Base-by-base conservation (phyloP, 2,888 invertebrate genomes). In the Pseudoips prasinana region DNA sequence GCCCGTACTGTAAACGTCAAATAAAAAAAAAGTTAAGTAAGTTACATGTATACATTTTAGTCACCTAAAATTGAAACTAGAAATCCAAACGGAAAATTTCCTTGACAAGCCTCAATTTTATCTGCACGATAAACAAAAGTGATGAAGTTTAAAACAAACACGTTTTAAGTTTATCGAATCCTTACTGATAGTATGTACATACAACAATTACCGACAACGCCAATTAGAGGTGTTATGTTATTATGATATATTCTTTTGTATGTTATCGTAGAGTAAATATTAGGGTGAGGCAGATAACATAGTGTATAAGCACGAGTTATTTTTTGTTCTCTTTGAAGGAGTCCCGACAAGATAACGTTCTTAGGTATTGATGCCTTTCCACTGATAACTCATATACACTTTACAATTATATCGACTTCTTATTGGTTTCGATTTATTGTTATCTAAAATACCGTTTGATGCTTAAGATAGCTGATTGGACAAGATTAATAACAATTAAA, bases 251-350 rank as follows among this genome's bases (percentile, higher is more conserved):
- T 54, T 50, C 58, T 54, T 47, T 54, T 49, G 43, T 45, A 9
- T 10, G 8, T 58, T 57, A 57, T 57, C 56, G 35, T 1, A 33
- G 48, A 56, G 43, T 56, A 56, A 57, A 58, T 58, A 56, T 39
- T 33, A 33, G 42, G 55, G 58, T 50, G 51, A 55, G 58, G 52
- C 40, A 52, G 49, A 55, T 56, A 58, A 38, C 29, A 11, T 52
- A 49, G 49, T 55, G 44, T 57, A 46, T 56, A 46, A 39, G 29
- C 38, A 31, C 30, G 38, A 48, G 39, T 37, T 34, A 33, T 34
- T 34, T 55, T 56, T 56, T 39, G 29, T 46, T 10, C 28, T 33
- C 57, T 57, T 57, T 57, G 49, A 52, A 41, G 42, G 33, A 37
- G 33, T 5, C 22, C 48, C 60, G 59, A 37, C 40, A 25, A 32